Evolutionary conservation across 2,797 vertebrate genomes (phyloP).

Genomic region (Scyliorhinus canicula): DNA sequence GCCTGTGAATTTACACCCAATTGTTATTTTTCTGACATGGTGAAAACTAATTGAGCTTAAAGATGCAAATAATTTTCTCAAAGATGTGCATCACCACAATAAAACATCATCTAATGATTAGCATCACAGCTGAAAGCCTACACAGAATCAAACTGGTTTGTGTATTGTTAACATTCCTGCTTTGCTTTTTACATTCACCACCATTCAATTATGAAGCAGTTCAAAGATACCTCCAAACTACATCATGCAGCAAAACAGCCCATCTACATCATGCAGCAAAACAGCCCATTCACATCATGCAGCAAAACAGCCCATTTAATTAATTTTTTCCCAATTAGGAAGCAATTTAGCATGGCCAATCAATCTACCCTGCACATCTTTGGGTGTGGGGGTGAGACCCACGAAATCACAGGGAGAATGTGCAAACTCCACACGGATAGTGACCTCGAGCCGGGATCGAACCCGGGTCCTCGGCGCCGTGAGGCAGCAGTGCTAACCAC

Average conservation of each 20-base stretch:
- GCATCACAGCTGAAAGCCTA: no score
- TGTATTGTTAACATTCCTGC: not conserved
- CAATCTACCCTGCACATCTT: no score
- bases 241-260: not conserved
- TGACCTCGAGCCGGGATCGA: no score
- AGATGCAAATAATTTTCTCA: not conserved
- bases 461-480: no score
- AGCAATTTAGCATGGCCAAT: no score
- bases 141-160: not conserved
- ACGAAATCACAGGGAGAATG: no score
- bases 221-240: not conserved
- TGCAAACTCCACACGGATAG: no score
- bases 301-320: not conserved
- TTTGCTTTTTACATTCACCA: not conserved
- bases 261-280: not conserved
- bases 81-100: not conserved
- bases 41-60: not conserved
- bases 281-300: not conserved
- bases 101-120: not conserved
- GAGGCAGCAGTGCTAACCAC: no score
- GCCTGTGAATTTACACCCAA: conserved; percentile 55
- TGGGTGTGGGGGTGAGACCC: no score
- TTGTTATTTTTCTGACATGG: not conserved
- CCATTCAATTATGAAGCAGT: not conserved
- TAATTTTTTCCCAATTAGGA: no score